Conservation (phyloP, 2,113 vertebrate genomes). For the Pelecanus crispus region DNA sequence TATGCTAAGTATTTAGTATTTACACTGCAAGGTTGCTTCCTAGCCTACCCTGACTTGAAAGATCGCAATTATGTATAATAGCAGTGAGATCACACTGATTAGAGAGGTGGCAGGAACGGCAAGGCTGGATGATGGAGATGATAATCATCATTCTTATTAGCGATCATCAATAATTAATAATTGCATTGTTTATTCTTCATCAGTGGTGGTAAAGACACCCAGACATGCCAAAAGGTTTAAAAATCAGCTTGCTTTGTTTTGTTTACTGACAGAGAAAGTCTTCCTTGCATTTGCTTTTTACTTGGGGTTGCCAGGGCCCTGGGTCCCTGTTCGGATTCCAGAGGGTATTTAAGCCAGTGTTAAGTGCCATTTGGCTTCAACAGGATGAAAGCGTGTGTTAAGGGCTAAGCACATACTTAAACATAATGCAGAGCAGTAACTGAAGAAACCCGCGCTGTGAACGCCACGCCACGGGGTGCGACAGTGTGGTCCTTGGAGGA, state of each 20-base stretch:
- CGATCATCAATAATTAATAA: constrained; percentile 60
- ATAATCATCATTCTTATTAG: constrained; percentile 56
- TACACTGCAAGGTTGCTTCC: constrained; percentile 52
- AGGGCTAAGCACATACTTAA: neutral
- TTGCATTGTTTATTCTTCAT: constrained; percentile 58
- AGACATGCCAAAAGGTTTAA: constrained; percentile 49
- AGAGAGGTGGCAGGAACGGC: constrained; percentile 40
- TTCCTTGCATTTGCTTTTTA: neutral
- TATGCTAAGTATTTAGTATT: constrained; percentile 69
- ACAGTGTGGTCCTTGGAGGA: neutral
- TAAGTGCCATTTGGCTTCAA: neutral
- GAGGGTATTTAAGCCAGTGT: neutral
- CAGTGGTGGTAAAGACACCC: neutral
- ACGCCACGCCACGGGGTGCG: accelerated
- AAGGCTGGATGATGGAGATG: constrained; percentile 30
- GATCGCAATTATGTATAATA: constrained; percentile 65
- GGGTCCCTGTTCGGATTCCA: neutral
- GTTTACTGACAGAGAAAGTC: constrained; percentile 46
- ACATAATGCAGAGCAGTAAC: neutral
- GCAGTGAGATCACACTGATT: constrained; percentile 37
- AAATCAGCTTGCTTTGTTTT: constrained; percentile 45
- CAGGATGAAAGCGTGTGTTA: neutral
- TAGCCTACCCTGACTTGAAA: constrained; percentile 33
- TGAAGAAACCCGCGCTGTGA: neutral
- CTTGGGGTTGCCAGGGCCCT: neutral